phyloP scores from a whole-genome alignment of 2,888 invertebrate genomes.

The Lasioglossum vierecki region DNA sequence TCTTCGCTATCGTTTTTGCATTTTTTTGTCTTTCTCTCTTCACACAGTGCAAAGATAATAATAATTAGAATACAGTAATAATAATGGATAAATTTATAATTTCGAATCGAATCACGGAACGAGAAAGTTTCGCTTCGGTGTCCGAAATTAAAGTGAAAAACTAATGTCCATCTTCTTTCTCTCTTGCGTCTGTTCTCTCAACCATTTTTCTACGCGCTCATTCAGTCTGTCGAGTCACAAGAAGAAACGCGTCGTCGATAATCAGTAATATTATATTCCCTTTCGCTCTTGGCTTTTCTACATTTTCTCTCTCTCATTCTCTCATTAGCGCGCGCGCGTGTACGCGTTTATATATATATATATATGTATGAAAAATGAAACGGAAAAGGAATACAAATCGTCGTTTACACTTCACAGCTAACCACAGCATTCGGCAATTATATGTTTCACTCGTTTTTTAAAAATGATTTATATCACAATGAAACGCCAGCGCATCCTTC shows the following conservation, averaged over 20 bases:
- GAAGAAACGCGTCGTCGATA: neutral
- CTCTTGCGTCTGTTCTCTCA: neutral
- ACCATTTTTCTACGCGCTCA: neutral
- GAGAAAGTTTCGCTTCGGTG: conserved; percentile 41
- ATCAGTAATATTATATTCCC: neutral
- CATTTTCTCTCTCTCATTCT: conserved; percentile 4
- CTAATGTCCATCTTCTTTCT: conserved; percentile 20
- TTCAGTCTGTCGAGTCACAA: neutral
- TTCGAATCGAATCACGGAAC: conserved; percentile 38
- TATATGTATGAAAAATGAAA: conserved; percentile 43
- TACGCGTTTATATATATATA: neutral
- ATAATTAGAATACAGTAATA: conserved; percentile 22
- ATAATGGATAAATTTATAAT: conserved; percentile 26
- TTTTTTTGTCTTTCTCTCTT: neutral
- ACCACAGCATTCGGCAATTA: conserved; percentile 77
- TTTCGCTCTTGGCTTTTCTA: neutral
- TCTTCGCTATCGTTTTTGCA: conserved; percentile 12
- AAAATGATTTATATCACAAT: conserved; percentile 82
- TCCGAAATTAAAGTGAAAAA: conserved; percentile 45
- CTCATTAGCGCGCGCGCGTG: conserved; percentile 9
- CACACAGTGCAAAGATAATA: conserved; percentile 62
- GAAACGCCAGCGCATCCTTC: conserved; percentile 78
- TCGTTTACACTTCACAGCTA: conserved; percentile 76
- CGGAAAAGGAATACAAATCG: conserved; percentile 71
- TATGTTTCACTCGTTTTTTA: conserved; percentile 75